Conservation (phyloP, 2,797 vertebrate species). For the Darevskia mixta region DNA sequence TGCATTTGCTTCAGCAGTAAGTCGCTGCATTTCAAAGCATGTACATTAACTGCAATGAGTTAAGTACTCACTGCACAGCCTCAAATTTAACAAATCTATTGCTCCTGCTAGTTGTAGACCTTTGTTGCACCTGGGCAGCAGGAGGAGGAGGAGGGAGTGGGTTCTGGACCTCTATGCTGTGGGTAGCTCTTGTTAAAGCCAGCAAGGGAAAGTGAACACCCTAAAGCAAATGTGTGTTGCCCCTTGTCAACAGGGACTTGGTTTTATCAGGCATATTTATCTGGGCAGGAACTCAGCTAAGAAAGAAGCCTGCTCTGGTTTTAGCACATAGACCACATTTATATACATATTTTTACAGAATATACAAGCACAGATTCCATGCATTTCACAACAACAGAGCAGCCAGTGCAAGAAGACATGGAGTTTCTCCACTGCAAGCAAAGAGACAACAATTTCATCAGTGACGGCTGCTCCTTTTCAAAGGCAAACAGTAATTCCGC, state of each 20-base stretch:
- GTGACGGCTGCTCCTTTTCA: background rate
- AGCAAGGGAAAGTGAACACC: no score
- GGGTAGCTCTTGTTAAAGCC: background rate
- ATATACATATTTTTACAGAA: background rate
- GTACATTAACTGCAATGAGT: background rate
- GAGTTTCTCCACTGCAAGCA: background rate
- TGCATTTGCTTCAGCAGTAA: background rate
- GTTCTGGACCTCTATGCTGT: background rate
- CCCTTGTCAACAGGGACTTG: background rate
- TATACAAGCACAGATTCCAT: background rate
- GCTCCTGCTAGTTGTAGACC: background rate
- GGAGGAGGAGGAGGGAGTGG: background rate
- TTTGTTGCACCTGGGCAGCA: background rate
- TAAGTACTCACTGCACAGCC: background rate
- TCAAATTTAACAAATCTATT: background rate
- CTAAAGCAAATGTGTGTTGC: background rate
- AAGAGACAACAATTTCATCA: background rate
- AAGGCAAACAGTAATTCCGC: background rate
- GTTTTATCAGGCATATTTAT: background rate
- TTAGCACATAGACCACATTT: background rate
- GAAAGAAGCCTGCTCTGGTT: background rate
- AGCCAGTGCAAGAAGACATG: background rate
- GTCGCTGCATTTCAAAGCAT: background rate
- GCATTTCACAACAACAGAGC: background rate
- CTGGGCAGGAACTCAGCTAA: background rate